Base-by-base conservation (phyloP, 2,888 invertebrate genomes). In the Coronaproctus castanopsis region DNA sequence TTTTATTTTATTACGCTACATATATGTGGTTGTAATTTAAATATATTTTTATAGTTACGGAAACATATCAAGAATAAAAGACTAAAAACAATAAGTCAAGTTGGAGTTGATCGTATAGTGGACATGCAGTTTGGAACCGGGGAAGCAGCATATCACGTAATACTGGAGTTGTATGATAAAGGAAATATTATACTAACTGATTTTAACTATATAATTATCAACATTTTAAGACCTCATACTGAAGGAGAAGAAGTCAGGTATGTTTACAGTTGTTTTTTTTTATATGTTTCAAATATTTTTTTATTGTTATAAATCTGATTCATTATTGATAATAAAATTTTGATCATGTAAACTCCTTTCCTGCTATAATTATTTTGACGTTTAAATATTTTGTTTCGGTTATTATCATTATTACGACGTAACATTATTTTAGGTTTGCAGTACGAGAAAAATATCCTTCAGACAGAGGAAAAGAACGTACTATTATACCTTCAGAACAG, bases 41-140 rank as follows among this genome's bases (percentile, higher is more conserved):
- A n/a, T n/a, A n/a, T n/a, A n/a, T n/a, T n/a, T n/a, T n/a, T 76
- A 20, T 70, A 88, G 87, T 76, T 98, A 70, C 77, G 98, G 57
- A 99, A 99, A 74, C 98, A 98, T 73, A 75, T 99, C 52, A 89
- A 88, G 70, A 95, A 96, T 72, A 92, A 96, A 70, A 80, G 98
- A 2, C 74, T 98, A 1, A 96, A 96, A 73, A 79, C 77, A 55
- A 74, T 96, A 0, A 75, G 74, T 2, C 96, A 97, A 73, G 72
- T 98, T 0, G 97, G 97, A 1, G 79, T 84, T 3, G 98, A 99
- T 73, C 80, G 98, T 70, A 86, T 98, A 55, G 80, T 99, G 18
- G 88, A 95, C 72, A 74, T 99, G 55, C 90, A 95, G 72, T 99
- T 99, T 74, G 98, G 98, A 14, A 82, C 80, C 2, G 85, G 86